Evolutionary conservation across 2,888 invertebrate species (phyloP).

Genomic region (Campopleginae sp.): DNA sequence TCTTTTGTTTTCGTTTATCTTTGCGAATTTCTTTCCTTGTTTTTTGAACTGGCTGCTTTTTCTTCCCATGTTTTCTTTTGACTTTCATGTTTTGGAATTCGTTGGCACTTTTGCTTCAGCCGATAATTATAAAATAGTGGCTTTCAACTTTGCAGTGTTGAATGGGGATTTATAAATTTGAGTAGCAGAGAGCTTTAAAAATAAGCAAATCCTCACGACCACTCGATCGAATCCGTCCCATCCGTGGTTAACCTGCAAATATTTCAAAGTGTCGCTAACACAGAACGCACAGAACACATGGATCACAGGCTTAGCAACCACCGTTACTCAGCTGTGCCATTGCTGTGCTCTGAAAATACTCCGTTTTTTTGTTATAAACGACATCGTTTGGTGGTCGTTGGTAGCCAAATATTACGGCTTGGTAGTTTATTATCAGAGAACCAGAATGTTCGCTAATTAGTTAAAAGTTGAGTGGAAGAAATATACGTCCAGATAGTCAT

Average conservation of each 20-base stretch:
- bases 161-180: neutral
- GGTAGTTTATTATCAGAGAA: too few species aligned
- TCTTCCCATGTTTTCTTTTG: slow-evolving; percentile 58
- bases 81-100: slow-evolving; percentile 54
- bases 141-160: neutral
- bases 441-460: too few species aligned
- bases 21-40: slow-evolving; percentile 90
- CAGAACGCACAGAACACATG: slow-evolving; percentile 20
- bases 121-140: neutral
- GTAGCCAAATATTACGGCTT: too few species aligned
- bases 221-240: neutral
- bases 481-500: too few species aligned
- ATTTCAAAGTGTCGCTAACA: neutral
- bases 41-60: slow-evolving; percentile 77
- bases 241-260: slow-evolving; percentile 14
- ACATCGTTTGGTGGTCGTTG: too few species aligned
- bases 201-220: neutral
- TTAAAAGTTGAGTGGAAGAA: too few species aligned
- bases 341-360: neutral
- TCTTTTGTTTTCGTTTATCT: slow-evolving; percentile 89
- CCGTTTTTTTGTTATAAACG: too few species aligned
- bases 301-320: neutral
- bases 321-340: neutral
- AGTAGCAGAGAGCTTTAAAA: neutral
- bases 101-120: neutral